Evolutionary conservation across 2,797 vertebrate genomes (phyloP).

Genomic region (Notamacropus eugenii): DNA sequence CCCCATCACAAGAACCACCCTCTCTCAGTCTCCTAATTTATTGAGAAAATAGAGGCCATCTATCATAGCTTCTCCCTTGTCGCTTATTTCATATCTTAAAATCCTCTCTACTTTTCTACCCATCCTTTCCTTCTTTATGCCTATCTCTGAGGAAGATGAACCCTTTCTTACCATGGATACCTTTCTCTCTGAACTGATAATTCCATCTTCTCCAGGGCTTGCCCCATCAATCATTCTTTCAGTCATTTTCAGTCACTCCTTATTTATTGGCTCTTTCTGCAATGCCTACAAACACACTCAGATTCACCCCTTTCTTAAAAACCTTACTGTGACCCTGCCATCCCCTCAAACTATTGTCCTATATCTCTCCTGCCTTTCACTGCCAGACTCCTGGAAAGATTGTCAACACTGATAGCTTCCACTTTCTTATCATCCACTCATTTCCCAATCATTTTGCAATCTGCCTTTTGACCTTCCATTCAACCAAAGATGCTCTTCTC

Average conservation of each 20-base stretch:
- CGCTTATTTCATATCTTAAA: not conserved
- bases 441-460: not conserved
- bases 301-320: not conserved
- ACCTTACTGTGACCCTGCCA: not conserved
- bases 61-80: not conserved
- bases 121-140: not conserved
- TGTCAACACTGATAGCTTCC: not conserved
- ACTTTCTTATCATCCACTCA: not conserved
- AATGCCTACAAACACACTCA: not conserved
- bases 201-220: not conserved
- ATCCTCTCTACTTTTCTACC: not conserved
- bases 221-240: not conserved
- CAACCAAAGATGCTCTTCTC: not conserved
- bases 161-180: not conserved
- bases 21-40: not conserved
- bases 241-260: not conserved
- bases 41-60: not conserved
- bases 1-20: not conserved
- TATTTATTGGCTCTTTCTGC: not conserved
- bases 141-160: not conserved
- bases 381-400: not conserved
- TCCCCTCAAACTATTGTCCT: not conserved
- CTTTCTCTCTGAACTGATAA: not conserved
- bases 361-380: not conserved
- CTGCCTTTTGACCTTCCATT: not conserved